Evolutionary conservation across 2,113 vertebrate genomes (phyloP).

Genomic region (Catharus minimus): DNA sequence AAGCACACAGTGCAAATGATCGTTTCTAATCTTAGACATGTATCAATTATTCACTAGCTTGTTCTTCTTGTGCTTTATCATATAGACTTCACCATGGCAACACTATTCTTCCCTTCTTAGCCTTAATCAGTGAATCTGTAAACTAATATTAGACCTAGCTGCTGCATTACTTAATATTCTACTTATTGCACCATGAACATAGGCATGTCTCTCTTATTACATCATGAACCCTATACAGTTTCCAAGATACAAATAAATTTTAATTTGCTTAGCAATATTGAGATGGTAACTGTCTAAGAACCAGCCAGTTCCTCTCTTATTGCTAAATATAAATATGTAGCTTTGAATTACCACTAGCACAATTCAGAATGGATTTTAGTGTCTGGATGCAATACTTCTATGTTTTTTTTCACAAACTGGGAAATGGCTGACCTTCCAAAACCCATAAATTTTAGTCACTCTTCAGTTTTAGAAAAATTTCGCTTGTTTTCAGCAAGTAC

Average conservation of each 20-base stretch:
- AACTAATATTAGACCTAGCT: constrained; percentile 31
- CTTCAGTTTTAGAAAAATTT: not conserved
- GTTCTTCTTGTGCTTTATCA: constrained; percentile 38
- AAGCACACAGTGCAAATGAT: constrained; percentile 43
- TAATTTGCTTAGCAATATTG: not conserved
- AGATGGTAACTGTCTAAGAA: not conserved
- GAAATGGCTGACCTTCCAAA: not conserved
- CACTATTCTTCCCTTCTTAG: constrained; percentile 21
- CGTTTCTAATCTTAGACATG: constrained; percentile 57
- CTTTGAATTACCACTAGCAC: not conserved
- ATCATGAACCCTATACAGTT: not conserved
- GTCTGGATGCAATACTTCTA: not conserved
- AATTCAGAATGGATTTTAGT: not conserved
- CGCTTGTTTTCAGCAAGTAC: not conserved
- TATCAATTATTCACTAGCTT: constrained; percentile 68
- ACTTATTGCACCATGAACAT: not conserved
- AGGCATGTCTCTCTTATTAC: not conserved
- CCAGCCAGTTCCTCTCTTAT: not conserved
- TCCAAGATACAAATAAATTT: not conserved
- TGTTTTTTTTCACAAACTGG: not conserved
- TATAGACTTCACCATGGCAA: constrained; percentile 67
- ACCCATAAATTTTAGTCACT: not conserved
- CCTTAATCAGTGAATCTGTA: constrained; percentile 46
- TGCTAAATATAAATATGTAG: not conserved
- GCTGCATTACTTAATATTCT: constrained; percentile 14